These are phyloP conservation scores for Enoplosus armatus DNA, from an alignment of 2,797 vertebrate species.

Conservation along the genomic window DNA sequence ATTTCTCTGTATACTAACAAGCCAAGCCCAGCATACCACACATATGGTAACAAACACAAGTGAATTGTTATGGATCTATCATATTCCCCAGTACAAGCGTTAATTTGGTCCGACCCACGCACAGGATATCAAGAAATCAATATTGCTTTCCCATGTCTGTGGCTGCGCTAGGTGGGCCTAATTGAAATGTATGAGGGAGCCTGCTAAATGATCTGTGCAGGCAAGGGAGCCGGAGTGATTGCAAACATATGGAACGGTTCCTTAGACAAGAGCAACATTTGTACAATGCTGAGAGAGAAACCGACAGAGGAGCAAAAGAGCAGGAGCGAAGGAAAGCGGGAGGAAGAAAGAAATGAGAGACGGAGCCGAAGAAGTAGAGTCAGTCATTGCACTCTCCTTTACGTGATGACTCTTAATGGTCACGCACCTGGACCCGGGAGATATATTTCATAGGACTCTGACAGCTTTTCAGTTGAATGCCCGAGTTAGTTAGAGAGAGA, in stretches of 20 bases:
- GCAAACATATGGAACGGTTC: constrained; percentile 84
- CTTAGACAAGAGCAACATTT: constrained; percentile 84
- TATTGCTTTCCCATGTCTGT: constrained; percentile 75
- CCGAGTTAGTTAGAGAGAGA: constrained; percentile 37
- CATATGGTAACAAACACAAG: constrained; percentile 54
- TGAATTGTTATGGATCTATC: constrained; percentile 75
- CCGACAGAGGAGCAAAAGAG: constrained; percentile 48
- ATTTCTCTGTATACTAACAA: constrained; percentile 18
- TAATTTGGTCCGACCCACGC: constrained; percentile 74
- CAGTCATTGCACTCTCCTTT: background rate
- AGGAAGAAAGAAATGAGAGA: background rate
- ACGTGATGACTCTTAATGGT: constrained; percentile 41
- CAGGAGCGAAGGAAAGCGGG: constrained; percentile 17
- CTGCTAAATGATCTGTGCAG: constrained; percentile 83
- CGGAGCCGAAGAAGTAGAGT: constrained; percentile 2
- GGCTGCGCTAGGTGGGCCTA: constrained; percentile 76
- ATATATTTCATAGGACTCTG: constrained; percentile 43
- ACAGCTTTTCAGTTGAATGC: constrained; percentile 54
- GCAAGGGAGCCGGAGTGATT: constrained; percentile 77
- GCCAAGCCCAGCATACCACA: constrained; percentile 25
- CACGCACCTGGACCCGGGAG: constrained; percentile 21
- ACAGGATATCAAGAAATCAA: constrained; percentile 81
- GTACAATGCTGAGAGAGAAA: constrained; percentile 69
- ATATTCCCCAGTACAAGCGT: constrained; percentile 74
- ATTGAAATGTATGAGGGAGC: constrained; percentile 85